Evolutionary conservation across 2,797 vertebrate species (phyloP).

Genomic region (Sebastes hubbsi): DNA sequence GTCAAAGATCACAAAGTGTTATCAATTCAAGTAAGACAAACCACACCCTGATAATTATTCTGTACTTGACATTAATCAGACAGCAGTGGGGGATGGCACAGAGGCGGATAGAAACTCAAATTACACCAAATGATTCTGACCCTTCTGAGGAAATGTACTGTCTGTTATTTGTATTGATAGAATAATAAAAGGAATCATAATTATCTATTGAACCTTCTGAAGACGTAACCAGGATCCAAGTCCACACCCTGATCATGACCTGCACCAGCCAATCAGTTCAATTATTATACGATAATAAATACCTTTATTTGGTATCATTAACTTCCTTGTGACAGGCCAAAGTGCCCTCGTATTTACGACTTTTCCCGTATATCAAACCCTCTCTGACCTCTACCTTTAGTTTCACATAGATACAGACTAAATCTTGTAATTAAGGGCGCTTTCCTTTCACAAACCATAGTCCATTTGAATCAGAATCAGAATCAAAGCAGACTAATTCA

Average conservation of each 20-base stretch:
- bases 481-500: too few relatives aligned
- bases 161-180: neutral
- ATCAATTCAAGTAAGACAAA: constrained; percentile 5
- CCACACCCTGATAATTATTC: constrained; percentile 24
- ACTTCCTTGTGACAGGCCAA: neutral
- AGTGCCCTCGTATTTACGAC: neutral
- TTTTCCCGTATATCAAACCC: neutral
- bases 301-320: neutral
- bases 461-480: too few relatives aligned
- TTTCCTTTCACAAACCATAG: too few relatives aligned
- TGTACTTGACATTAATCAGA: constrained; percentile 1
- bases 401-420: neutral
- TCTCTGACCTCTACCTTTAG: neutral
- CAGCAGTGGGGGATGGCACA: neutral
- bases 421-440: neutral
- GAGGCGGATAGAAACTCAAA: neutral
- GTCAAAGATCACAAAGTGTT: constrained; percentile 33
- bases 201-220: neutral
- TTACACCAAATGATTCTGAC: neutral
- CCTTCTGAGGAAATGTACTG: neutral
- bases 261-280: neutral
- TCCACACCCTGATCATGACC: neutral
- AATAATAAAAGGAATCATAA: neutral
- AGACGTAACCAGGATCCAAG: neutral
- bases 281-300: neutral